Conservation (phyloP, 1,140 invertebrate species). For the Procambarus virginalis region DNA sequence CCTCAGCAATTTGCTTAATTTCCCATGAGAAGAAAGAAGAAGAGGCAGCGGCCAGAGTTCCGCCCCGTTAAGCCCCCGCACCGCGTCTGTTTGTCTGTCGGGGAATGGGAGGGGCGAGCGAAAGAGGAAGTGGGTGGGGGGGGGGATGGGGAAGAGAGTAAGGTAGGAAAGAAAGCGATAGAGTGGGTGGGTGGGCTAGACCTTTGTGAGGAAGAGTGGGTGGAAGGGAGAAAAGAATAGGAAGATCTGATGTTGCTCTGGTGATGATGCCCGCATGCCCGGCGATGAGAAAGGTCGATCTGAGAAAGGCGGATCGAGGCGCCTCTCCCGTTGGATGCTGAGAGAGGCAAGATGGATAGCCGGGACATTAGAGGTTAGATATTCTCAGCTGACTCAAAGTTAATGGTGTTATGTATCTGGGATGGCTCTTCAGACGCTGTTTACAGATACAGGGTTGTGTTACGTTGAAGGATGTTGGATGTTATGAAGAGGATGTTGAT, state of each 20-base stretch:
- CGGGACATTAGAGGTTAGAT: too few species aligned
- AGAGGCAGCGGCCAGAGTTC: neutral
- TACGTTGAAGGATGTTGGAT: too few species aligned
- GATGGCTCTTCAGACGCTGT: too few species aligned
- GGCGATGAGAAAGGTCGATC: neutral
- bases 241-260: neutral
- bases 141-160: too few species aligned
- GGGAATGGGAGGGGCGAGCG: neutral
- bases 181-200: too few species aligned
- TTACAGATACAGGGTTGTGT: too few species aligned
- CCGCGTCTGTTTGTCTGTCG: neutral
- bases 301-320: neutral
- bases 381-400: too few species aligned
- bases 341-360: neutral
- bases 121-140: too few species aligned
- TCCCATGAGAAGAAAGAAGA: slow-evolving; percentile 58
- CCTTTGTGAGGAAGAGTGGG: too few species aligned
- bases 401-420: too few species aligned
- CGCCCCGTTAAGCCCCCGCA: neutral
- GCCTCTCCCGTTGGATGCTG: neutral
- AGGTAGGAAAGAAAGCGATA: neutral
- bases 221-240: neutral
- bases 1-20: slow-evolving; percentile 64
- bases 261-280: too few species aligned
- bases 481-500: too few species aligned